A percentile compares a stretch with the other conserved stretches of the same genome.
These are phyloP conservation scores for Charanyca ferruginea DNA, from an alignment of 2,888 invertebrate species.

Conservation along the genomic window DNA sequence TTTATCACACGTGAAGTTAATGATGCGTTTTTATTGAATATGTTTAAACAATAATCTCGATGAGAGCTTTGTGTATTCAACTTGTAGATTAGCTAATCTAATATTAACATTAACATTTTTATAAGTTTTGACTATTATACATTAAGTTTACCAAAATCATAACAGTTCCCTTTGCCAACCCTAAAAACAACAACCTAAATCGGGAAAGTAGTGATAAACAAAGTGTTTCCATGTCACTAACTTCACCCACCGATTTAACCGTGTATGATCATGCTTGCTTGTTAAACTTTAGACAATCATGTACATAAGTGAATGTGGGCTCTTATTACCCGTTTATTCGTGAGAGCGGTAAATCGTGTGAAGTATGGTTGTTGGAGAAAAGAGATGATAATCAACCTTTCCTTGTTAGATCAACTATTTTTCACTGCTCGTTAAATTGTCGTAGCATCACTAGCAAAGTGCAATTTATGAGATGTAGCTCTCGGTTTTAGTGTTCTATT, in stretches of 20 bases:
- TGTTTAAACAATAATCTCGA: too few relatives aligned
- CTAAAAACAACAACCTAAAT: slow-evolving; percentile 66
- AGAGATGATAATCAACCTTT: slow-evolving; percentile 67
- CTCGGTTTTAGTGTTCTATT: slow-evolving; percentile 19
- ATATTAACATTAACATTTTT: too few relatives aligned
- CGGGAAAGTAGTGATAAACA: slow-evolving; percentile 74
- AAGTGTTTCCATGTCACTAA: slow-evolving; percentile 72
- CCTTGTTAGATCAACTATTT: slow-evolving; percentile 51
- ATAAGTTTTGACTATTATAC: not conserved
- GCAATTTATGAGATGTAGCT: slow-evolving; percentile 43
- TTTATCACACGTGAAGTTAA: too few relatives aligned
- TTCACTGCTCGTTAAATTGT: slow-evolving; percentile 60
- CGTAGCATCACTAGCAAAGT: slow-evolving; percentile 24
- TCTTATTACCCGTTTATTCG: slow-evolving; percentile 63
- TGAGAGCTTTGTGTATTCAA: too few relatives aligned
- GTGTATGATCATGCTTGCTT: slow-evolving; percentile 60
- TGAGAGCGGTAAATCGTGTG: slow-evolving; percentile 69
- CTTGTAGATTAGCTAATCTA: too few relatives aligned
- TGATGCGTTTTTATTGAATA: too few relatives aligned
- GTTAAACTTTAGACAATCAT: slow-evolving; percentile 74
- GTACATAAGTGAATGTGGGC: slow-evolving; percentile 71
- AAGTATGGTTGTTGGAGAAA: slow-evolving; percentile 63
- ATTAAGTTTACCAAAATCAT: not conserved
- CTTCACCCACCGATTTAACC: slow-evolving; percentile 68
- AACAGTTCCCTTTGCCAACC: slow-evolving; percentile 53